Base-by-base conservation (phyloP, 2,888 invertebrate species). In the Hypolimnas misippus region DNA sequence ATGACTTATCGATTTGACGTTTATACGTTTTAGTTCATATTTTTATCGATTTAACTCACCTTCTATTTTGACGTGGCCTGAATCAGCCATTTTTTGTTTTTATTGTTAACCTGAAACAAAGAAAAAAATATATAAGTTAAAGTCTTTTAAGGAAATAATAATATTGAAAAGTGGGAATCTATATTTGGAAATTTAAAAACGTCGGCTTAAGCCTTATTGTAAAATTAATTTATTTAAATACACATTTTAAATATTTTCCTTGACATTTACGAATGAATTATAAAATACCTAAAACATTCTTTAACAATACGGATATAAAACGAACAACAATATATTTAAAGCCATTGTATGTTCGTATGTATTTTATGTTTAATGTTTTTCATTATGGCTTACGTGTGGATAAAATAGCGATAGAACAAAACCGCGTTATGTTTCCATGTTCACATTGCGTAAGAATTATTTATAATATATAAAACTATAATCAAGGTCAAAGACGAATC, bases 11-110 rank as follows among this genome's bases (percentile, higher is more conserved):
- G 14, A 49, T 29, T 49, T 49, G 49, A 49, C 49, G 29, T 49
- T 29, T 49, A n/a, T 25, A 49, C 1, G 10, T 17, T 3, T 16
- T 12, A 12, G 3, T 19, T 44, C 12, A 4, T 44, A 44, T 44
- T 44, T 40, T 17, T 44, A 44, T 44, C 14, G 7, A 4, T 21
- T 46, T 12, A 21, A n/a, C 52, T 60, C 44, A 73, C 74, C 74
- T 71, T 74, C 74, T 54, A 73, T 69, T 64, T 74, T 73, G n/a
- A 49, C 67, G 29, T 70, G 73, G 19, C 63, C 61, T 8, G 68
- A 60, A 52, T 74, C 73, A 61, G 73, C 69, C 74, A 74, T 74
- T 65, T 68, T 69, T 54, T 57, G 12, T 33, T 25, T 57, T 50
- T 62, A 40, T 40, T 40, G 21, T 57, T 56, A 57, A 70, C 52